Base-by-base conservation (phyloP, 1,140 invertebrate species). In the Bombus ignitus region DNA sequence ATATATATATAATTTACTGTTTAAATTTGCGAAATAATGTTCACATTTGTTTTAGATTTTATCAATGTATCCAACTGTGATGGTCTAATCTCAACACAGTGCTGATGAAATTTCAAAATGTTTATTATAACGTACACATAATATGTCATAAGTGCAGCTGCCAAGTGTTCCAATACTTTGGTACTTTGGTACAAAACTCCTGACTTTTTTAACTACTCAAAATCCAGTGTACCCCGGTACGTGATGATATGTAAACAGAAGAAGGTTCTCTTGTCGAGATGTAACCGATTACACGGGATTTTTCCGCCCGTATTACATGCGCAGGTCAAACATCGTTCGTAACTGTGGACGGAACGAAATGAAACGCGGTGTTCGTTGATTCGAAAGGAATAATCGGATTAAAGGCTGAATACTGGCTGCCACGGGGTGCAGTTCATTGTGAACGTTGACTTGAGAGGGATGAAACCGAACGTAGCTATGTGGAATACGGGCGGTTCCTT, bases 371-470 rank as follows among this genome's bases (percentile, higher is more conserved):
- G 85, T 57, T 85, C 91, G 89, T 89, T 89, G 91, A 92, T 92
- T 92, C 87, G 86, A 89, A 89, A 92, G 85, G 87, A 92, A 92
- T 92, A 92, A 92, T 92, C 91, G 90, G 92, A 92, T 92, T 92
- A 92, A 81, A 47, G 86, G 86, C 88, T 91, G 89, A 89, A 88
- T 91, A 87, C 87, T 70, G 65, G 71, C 80, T 83, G 71, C 72
- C 70, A 74, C 72, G 84, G 84, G 86, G 87, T 78, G 72, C 74
- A 81, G 85, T 91, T 91, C 88, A 92, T 92, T 92, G 90, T 91
- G 74, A 79, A 89, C 65, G 75, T 83, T 87, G 87, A 90, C 87
- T 92, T 87, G 89, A 90, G 89, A 90, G 89, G 89, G 89, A 90
- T 90, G 89, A 90, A 90, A 87, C 82, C 81, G 82, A 66, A 90